phyloP scores from a whole-genome alignment of 2,113 vertebrate genomes.

The Brachyhypopomus occidentalis region DNA sequence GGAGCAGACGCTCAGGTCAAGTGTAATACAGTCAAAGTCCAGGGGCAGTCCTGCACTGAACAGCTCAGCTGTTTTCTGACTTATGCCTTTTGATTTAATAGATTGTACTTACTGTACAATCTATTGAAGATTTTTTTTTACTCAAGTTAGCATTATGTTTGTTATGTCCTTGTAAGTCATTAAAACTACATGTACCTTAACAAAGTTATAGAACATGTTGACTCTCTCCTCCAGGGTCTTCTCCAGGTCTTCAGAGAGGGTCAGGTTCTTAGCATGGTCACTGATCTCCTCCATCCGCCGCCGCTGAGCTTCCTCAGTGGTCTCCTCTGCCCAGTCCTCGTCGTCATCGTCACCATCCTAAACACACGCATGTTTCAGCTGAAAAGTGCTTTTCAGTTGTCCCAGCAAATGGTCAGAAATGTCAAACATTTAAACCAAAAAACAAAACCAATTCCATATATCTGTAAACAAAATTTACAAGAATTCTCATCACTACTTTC shows the following conservation, averaged over 20 bases:
- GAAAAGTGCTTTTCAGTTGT: no score
- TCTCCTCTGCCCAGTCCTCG: conserved; percentile 97
- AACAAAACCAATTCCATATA: not conserved
- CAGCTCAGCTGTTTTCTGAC: no score
- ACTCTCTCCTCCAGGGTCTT: conserved; percentile 92
- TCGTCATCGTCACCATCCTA: conserved; percentile 90
- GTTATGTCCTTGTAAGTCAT: not conserved
- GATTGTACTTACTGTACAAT: no score
- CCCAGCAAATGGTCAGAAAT: no score
- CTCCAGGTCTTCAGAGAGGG: conserved; percentile 92
- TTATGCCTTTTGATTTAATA: no score
- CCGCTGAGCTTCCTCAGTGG: conserved; percentile 93
- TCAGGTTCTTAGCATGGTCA: conserved; percentile 93
- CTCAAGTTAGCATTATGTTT: no score
- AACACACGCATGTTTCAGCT: not conserved
- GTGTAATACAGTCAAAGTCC: no score
- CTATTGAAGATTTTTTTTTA: no score
- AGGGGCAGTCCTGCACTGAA: no score
- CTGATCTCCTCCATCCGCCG: conserved; percentile 98
- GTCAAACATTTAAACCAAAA: not conserved
- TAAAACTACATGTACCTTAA: conserved; percentile 78
- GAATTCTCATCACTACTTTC: no score
- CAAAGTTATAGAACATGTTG: conserved; percentile 95
- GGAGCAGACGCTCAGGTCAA: no score
- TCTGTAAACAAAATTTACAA: not conserved